A percentile compares a stretch with the other conserved stretches of the same genome.
These are phyloP conservation scores for Panthera leo DNA, from an alignment of 2,113 vertebrate species.

Conservation along the genomic window DNA sequence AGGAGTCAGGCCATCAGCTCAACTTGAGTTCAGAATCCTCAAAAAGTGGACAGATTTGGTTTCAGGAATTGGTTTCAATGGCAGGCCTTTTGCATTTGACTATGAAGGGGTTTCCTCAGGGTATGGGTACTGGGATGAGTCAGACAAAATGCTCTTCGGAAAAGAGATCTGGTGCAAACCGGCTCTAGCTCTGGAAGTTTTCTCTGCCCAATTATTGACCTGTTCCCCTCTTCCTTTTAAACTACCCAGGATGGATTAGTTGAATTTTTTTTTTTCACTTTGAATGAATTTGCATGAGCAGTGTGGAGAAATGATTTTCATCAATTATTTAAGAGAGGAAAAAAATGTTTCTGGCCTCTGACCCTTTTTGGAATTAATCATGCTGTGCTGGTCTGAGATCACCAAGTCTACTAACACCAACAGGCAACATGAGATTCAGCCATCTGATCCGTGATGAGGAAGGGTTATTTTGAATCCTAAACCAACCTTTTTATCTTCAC, in stretches of 20 bases:
- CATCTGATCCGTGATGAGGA: neutral
- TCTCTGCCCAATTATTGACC: neutral
- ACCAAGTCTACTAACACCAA: neutral
- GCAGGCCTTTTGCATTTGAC: neutral
- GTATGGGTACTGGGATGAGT: neutral
- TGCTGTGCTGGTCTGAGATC: neutral
- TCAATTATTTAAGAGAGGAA: neutral
- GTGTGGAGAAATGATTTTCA: neutral
- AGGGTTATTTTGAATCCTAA: neutral
- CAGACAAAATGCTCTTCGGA: neutral
- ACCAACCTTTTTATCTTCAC: neutral
- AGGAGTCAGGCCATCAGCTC: slow-evolving; percentile 32
- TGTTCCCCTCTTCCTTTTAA: neutral
- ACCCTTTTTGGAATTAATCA: neutral
- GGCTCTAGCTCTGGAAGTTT: neutral
- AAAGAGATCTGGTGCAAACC: neutral
- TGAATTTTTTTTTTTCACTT: neutral
- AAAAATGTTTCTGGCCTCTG: neutral
- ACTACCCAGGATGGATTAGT: neutral
- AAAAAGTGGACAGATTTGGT: slow-evolving; percentile 42
- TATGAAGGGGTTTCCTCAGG: neutral
- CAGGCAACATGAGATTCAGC: neutral
- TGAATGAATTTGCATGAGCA: neutral
- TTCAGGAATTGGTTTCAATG: neutral
- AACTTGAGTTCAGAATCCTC: neutral